Evolutionary conservation across 1,140 invertebrate genomes (phyloP), one percentile per base, ranked within the genome.

Genomic region (Rhagoletis pomonella): DNA sequence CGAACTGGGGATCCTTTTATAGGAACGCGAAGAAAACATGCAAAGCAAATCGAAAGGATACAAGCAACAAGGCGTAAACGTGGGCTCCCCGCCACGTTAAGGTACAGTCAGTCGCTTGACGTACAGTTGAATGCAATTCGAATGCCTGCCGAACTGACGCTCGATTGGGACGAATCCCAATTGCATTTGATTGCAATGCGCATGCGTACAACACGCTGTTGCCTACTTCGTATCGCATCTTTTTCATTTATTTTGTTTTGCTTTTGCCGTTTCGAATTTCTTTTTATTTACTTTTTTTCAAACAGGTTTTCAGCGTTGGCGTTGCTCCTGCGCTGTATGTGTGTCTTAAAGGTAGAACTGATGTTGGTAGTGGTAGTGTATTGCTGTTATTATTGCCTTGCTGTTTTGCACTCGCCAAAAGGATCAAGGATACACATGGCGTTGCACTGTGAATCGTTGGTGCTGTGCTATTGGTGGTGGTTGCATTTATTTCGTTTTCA

Each of bases 261-360:
- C 69, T 73, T 47, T 6, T 6, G 5, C 42, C 47, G 17, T 42
- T 50, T 73, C 47, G 9, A 9, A 10, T 55, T 58, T 1, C 17
- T 29, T 81, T 81, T 81, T 81, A 58, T 81, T 81, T 81, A 29
- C 44, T 81, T 81, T 81, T 81, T 77, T 81, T 14, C n/a, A 81
- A 81, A 81, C 73, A 81, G 73, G 73, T 81, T 81, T 73, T 81
- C 44, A 17, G 73, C 73, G 73, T 81, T 81, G 73, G 73, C 73
- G 73, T 81, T 55, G n/a, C 47, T 50, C 50, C 73, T 81, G 73
- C 10, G 50, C 73, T 6, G 5, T 10, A 10, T 5, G 50, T 29
- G 29, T 29, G 44, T n/a, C 44, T 77, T 81, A 5, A 81, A 81
- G 73, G 73, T 55, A 81, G 47, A 17, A 50, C 9, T 50, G 44